Percentiles rank a stretch among this genome's conserved stretches.
phyloP scores from a whole-genome alignment of 1,140 invertebrate species.

The Copidosoma floridanum region DNA sequence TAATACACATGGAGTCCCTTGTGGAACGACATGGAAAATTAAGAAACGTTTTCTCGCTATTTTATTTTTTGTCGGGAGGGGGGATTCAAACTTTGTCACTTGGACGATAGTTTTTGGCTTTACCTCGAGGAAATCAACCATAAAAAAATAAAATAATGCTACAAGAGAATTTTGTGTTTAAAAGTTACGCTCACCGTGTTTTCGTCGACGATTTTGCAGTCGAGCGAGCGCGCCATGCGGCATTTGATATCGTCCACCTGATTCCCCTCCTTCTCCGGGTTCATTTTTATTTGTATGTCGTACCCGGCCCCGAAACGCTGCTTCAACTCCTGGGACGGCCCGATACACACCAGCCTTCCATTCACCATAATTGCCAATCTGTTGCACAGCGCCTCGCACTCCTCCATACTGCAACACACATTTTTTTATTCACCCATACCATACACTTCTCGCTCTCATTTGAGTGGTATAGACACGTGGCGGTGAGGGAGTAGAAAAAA shows the following conservation, averaged over 20 bases:
- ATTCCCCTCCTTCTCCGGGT: slow-evolving; percentile 30
- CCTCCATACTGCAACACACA: slow-evolving; percentile 88
- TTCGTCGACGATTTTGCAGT: slow-evolving; percentile 47
- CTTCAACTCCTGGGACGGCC: slow-evolving; percentile 69
- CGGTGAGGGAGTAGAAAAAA: not conserved
- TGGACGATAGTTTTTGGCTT: too few species aligned
- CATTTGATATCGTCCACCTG: slow-evolving; percentile 42
- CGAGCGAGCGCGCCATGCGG: slow-evolving; percentile 36
- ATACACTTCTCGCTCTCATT: too few species aligned
- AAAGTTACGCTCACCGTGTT: slow-evolving; percentile 46
- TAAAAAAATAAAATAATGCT: too few species aligned
- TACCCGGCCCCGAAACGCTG: slow-evolving; percentile 58
- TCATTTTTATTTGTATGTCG: slow-evolving; percentile 53
- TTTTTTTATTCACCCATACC: too few species aligned
- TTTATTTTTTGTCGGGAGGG: too few species aligned
- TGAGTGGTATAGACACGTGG: too few species aligned
- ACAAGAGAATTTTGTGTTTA: too few species aligned
- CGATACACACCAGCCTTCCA: slow-evolving; percentile 73
- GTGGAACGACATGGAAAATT: too few species aligned
- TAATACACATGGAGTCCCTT: too few species aligned
- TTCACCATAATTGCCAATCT: slow-evolving; percentile 85
- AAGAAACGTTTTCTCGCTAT: too few species aligned
- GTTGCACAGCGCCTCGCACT: slow-evolving; percentile 86
- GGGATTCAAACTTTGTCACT: too few species aligned
- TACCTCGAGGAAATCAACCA: too few species aligned